These are phyloP conservation scores for Odontomachus brunneus DNA, from an alignment of 1,140 invertebrate genomes.

Conservation along the genomic window DNA sequence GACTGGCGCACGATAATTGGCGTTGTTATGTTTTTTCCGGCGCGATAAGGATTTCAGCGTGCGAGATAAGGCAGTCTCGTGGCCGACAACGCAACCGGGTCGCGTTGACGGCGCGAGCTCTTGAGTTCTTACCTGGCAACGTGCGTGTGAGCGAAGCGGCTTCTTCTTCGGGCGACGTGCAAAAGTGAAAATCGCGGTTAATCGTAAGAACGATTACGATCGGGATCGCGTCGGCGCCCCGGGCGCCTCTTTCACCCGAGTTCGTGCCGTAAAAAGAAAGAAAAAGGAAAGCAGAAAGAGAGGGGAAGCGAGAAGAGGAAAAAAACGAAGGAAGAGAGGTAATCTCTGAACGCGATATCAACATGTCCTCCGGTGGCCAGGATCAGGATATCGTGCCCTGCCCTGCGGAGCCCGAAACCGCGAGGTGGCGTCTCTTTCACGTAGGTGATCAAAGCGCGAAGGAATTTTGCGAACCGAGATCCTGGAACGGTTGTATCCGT, in stretches of 20 bases:
- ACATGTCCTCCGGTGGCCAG: constrained; percentile 35
- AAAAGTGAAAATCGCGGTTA: constrained; percentile 75
- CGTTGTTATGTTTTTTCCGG: constrained; percentile 24
- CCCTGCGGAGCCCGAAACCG: constrained; percentile 2
- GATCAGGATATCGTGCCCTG: constrained; percentile 56
- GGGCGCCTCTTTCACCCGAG: constrained; percentile 46
- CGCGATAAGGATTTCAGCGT: constrained; percentile 66
- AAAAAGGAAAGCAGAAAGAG: too few relatives aligned
- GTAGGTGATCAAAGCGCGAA: constrained; percentile 37
- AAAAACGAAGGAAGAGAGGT: background rate
- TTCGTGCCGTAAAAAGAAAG: background rate
- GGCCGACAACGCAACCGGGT: background rate
- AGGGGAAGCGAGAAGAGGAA: too few relatives aligned
- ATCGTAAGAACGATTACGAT: constrained; percentile 61
- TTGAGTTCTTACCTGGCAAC: constrained; percentile 36
- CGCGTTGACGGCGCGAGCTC: constrained; percentile 35
- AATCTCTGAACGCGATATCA: background rate
- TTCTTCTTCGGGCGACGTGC: constrained; percentile 34
- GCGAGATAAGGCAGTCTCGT: constrained; percentile 60
- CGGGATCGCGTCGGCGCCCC: constrained; percentile 45
- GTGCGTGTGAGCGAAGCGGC: constrained; percentile 70
- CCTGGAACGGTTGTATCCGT: background rate
- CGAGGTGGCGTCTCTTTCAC: constrained; percentile 9
- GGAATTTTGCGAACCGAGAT: background rate
- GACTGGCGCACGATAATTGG: constrained; percentile 60